Evolutionary conservation across 2,797 vertebrate species (phyloP), one percentile per base, ranked within the genome.

Genomic region (Gambusia yucatana): DNA sequence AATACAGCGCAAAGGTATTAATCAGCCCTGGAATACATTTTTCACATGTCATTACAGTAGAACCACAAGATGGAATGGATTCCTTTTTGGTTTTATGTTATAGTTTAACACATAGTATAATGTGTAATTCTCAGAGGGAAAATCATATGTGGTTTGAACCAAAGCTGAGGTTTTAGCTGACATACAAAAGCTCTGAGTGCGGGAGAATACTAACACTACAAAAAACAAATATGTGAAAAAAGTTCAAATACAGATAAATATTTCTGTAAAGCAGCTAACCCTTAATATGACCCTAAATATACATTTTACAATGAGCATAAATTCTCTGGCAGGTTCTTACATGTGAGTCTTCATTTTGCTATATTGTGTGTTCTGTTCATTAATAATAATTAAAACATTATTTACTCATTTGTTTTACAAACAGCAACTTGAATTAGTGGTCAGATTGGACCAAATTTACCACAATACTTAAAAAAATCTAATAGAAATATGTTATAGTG

Each of bases 401-500:
- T 63, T 36, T 57, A 57, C n/a, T 57, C 1, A 0, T 28, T 61
- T 65, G 14, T 36, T 36, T 65, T 39, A 36, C 30, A 33, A 76
- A 25, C 28, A n/a, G 28, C 11, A 70, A 30, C 57, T 30, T 28
- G 11, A 70, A 28, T 28, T 14, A 28, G 13, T n/a, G 25, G 39
- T 71, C 10, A 71, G 28, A 71, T 46, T 46, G 14, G 43, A 6
- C 47, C n/a, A 3, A 71, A 46, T 71, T 17, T 71, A 16, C 6
- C n/a, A 48, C 36, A 39, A 72, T 33, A 8, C 30, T 47, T 30
- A 8, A 30, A 71, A 72, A 4, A 4, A 3, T 10, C 6, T 20
- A 20, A 17, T 36, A 17, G 33, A 75, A 28, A 80, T 78, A 81
- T 43, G 57, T 41, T 72, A 63, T 20, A 36, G 59, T 16, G 28